Evolutionary conservation across 2,888 invertebrate genomes (phyloP).

Genomic region (Silvanus unidentatus): DNA sequence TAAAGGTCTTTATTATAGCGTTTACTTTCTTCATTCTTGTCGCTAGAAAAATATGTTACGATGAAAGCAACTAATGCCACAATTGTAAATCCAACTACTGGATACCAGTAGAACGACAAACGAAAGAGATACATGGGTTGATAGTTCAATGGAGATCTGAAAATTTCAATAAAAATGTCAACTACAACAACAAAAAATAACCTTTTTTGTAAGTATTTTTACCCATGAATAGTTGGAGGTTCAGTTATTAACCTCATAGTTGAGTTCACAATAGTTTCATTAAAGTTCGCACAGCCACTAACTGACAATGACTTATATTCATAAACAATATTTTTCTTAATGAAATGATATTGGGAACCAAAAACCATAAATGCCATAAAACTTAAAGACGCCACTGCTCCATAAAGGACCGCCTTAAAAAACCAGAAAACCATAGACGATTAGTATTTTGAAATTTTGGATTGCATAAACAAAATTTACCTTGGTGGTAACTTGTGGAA

Average conservation of each 20-base stretch:
- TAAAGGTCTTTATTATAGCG: slow-evolving; percentile 2
- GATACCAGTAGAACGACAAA: slow-evolving; percentile 64
- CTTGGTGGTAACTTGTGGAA: slow-evolving; percentile 57
- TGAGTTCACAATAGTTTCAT: slow-evolving; percentile 2
- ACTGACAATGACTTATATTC: slow-evolving; percentile 1
- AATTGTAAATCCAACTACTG: slow-evolving; percentile 39
- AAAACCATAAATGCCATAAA: slow-evolving; percentile 7
- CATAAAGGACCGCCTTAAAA: slow-evolving; percentile 10
- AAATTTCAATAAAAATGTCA: too few relatives aligned
- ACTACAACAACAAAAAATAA: slow-evolving; percentile 1
- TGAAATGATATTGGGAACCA: slow-evolving; percentile 8
- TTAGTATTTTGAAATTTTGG: too few relatives aligned
- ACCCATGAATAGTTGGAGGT: neutral
- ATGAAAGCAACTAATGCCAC: neutral
- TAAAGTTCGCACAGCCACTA: neutral
- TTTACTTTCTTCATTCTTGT: neutral
- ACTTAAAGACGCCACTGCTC: slow-evolving; percentile 5
- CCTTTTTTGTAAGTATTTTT: neutral
- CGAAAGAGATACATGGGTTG: slow-evolving; percentile 52
- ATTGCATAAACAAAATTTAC: slow-evolving; percentile 35
- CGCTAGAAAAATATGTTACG: neutral
- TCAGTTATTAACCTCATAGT: neutral
- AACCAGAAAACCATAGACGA: too few relatives aligned
- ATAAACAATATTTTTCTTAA: slow-evolving; percentile 4
- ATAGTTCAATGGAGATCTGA: neutral